phyloP scores from a whole-genome alignment of 2,888 invertebrate genomes.

The Hydrotaea diabolus region DNA sequence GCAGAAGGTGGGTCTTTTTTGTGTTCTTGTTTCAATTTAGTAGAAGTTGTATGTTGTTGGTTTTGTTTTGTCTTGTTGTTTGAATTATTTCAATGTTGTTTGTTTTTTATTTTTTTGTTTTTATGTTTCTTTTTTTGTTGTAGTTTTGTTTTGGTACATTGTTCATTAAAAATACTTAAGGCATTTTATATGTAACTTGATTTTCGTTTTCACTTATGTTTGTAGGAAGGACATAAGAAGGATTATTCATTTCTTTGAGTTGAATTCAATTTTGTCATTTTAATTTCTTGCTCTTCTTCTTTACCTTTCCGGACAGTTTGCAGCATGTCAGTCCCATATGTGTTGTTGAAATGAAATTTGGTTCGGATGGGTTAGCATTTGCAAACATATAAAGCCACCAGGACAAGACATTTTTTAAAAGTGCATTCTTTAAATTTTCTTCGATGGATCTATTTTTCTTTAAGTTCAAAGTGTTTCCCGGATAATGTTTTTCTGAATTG shows the following conservation, averaged over 20 bases:
- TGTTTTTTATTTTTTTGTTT: constrained; percentile 39
- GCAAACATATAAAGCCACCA: neutral
- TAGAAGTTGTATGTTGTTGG: constrained; percentile 13
- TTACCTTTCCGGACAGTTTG: constrained; percentile 14
- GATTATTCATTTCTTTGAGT: constrained; percentile 60
- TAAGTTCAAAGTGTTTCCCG: too few relatives aligned
- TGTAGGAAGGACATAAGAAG: constrained; percentile 69
- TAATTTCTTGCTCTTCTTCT: neutral
- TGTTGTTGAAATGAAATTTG: neutral
- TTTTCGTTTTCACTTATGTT: constrained; percentile 61
- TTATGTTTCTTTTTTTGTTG: neutral
- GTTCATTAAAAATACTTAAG: constrained; percentile 69
- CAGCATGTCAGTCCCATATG: neutral
- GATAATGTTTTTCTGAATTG: too few relatives aligned
- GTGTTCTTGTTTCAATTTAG: constrained; percentile 38
- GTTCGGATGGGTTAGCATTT: neutral
- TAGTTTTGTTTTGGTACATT: constrained; percentile 34
- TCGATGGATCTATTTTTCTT: too few relatives aligned
- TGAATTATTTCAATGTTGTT: constrained; percentile 25
- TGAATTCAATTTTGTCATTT: constrained; percentile 24
- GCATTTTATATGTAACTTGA: constrained; percentile 68
- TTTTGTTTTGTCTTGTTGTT: constrained; percentile 45
- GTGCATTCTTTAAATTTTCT: too few relatives aligned
- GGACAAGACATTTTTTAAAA: neutral
- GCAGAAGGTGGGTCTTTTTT: constrained; percentile 62